phyloP scores from a whole-genome alignment of 2,888 invertebrate genomes.

The Heliconius sara region DNA sequence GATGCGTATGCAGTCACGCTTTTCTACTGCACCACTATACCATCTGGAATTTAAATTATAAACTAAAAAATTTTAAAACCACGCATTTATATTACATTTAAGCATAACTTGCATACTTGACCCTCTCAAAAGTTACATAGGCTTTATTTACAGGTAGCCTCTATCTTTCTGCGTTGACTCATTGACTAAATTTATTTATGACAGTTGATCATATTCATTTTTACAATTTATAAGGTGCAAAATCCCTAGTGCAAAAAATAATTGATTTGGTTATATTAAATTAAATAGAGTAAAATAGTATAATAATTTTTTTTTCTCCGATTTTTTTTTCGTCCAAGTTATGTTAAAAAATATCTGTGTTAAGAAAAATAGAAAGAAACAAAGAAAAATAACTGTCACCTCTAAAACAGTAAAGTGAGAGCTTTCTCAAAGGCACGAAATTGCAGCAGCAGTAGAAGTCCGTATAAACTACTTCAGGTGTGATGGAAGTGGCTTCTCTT shows the following conservation, averaged over 20 bases:
- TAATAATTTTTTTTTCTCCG: too few relatives aligned
- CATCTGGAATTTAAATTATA: background rate
- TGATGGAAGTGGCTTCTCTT: background rate
- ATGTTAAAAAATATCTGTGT: too few relatives aligned
- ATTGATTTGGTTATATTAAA: too few relatives aligned
- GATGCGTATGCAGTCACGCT: background rate
- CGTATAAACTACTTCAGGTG: background rate
- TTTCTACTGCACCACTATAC: background rate
- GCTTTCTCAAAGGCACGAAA: background rate
- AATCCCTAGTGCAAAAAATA: too few relatives aligned
- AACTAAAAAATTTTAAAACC: background rate
- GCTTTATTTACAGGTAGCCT: constrained; percentile 4
- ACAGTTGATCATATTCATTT: too few relatives aligned
- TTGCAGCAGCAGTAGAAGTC: background rate
- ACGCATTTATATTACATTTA: background rate
- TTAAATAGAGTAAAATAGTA: too few relatives aligned
- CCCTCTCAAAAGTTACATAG: background rate
- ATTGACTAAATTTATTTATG: too few relatives aligned
- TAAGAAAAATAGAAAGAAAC: too few relatives aligned
- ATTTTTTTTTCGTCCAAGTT: too few relatives aligned
- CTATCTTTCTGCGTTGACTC: background rate
- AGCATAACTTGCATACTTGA: background rate
- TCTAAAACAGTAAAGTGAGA: too few relatives aligned
- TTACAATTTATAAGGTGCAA: too few relatives aligned
- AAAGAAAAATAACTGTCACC: too few relatives aligned